Evolutionary conservation across 1,140 invertebrate genomes (phyloP).

Genomic region (Ylistrum balloti): DNA sequence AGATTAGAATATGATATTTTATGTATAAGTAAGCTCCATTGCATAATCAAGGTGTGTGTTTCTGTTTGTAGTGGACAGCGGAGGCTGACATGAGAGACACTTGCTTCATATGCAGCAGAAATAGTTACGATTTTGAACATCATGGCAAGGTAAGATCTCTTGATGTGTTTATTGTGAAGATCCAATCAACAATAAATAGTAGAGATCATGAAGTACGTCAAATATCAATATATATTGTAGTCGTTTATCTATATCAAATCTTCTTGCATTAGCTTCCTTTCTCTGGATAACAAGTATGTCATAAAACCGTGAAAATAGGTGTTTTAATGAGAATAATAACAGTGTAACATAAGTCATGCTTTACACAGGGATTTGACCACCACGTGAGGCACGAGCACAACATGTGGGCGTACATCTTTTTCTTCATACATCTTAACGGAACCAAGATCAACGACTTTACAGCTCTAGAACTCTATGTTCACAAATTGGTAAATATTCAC

Average conservation of each 20-base stretch:
- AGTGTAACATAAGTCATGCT: conserved; percentile 51
- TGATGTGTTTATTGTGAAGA: no score
- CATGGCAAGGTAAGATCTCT: conserved; percentile 76
- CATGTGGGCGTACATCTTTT: conserved; percentile 83
- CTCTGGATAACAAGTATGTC: no score
- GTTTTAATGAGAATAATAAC: not conserved
- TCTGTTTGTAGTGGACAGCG: conserved; percentile 79
- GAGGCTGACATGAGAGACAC: conserved; percentile 82
- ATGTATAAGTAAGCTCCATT: no score
- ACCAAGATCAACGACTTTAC: conserved; percentile 82
- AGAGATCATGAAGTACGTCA: no score
- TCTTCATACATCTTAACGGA: conserved; percentile 82
- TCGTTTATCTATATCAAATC: no score
- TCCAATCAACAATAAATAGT: no score
- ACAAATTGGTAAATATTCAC: conserved; percentile 73
- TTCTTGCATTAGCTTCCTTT: no score
- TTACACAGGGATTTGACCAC: conserved; percentile 80
- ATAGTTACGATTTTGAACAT: conserved; percentile 83
- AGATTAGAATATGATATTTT: no score
- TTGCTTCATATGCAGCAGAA: conserved; percentile 82
- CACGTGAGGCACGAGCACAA: conserved; percentile 82
- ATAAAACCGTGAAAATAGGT: not conserved
- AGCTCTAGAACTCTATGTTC: conserved; percentile 81
- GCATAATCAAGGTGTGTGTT: not conserved
- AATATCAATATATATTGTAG: no score